Conservation (phyloP, 2,113 vertebrate genomes). For the Erpornis zantholeuca region DNA sequence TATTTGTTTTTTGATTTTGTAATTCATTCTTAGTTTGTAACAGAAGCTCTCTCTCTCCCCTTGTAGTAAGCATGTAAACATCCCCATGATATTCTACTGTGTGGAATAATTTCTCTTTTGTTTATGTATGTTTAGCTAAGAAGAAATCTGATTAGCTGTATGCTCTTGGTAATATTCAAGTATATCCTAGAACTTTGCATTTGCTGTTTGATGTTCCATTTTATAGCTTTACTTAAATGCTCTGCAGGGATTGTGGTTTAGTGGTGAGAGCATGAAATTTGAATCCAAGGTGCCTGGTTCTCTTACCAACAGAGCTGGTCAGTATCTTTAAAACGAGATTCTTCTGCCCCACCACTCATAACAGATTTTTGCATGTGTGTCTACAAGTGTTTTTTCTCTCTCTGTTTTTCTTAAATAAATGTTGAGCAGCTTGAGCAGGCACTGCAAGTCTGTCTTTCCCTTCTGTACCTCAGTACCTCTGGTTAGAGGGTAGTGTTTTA, state of each 20-base stretch:
- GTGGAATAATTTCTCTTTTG: not conserved
- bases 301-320: slow-evolving; percentile 2
- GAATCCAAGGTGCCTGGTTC: slow-evolving; percentile 46
- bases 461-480: not conserved
- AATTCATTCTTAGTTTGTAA: not conserved
- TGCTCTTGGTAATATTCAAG: not conserved
- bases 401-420: not conserved
- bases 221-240: slow-evolving; percentile 58
- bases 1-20: not conserved
- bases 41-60: not conserved
- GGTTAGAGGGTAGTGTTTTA: not conserved
- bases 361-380: not conserved
- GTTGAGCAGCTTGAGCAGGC: not conserved
- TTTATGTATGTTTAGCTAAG: not conserved
- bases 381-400: not conserved
- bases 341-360: not conserved
- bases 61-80: not conserved
- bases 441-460: not conserved
- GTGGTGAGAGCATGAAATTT: slow-evolving; percentile 44
- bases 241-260: slow-evolving; percentile 57
- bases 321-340: slow-evolving; percentile 40
- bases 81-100: not conserved
- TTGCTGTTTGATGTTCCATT: slow-evolving; percentile 49
- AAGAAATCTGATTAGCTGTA: slow-evolving; percentile 6
- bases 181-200: not conserved